Evolutionary conservation across 30 jellyfish, hydroid and myxozoan species (phyloP), one percentile per base, ranked within the genome.

Genomic region (Morbakka virulenta): DNA sequence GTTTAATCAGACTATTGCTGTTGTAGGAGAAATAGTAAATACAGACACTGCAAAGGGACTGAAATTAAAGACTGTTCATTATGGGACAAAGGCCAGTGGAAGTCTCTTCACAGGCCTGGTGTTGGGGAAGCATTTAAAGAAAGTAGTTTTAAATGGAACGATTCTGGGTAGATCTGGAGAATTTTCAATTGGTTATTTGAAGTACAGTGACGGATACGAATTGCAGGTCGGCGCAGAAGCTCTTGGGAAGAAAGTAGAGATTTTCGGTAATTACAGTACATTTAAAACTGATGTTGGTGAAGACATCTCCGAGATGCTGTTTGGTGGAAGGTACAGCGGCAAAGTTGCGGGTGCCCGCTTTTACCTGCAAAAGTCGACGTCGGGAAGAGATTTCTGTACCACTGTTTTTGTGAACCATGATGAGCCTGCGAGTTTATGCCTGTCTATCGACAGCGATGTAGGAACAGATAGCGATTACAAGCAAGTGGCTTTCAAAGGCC

Each of bases 1-100:
- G 63, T 75, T 87, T 57, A 87, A 86, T 36, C 96, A 93, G 81
- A 71, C 94, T 28, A 75, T 78, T 2, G 96, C 80, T 33, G 33
- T 93, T 76, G 74, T 70, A 34, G 99, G 99, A 22, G 50, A 77
- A 48, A 34, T 66, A 28, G 71, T 63, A 29, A 50, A 89, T 2
- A 81, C 85, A 20, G 91, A 69, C 0, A 70, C 83, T 21, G 91
- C 27, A 29, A 86, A 65, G 51, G 96, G 99, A 23, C n/a, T 86
- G 69, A 91, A 79, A 50, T 76, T 86, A 72, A 76, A 87, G 0
- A 94, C 96, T 4, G 52, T 84, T 6, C 94, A 72, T 63, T 28
- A 72, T 48, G 63, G 90, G 77, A 77, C 81, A 48, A 84, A 64
- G 61, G 74, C 57, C 77, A 32, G 69, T 34, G 62, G 94, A 4